A percentile compares a stretch with the other conserved stretches of the same genome.
Conservation (phyloP, 2,888 invertebrate species). For the Cerceris ruficornis region DNA sequence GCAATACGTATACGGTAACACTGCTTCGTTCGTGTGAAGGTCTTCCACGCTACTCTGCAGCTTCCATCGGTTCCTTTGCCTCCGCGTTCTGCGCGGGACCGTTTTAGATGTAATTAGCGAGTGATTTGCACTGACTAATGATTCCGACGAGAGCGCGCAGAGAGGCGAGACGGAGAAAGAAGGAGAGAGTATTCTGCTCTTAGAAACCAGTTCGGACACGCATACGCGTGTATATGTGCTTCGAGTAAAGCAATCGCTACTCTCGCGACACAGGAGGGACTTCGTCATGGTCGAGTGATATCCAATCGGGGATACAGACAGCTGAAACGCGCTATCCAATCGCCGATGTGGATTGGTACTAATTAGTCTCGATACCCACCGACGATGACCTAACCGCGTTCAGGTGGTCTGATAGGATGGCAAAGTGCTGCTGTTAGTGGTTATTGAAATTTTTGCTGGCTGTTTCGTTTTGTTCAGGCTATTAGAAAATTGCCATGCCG, state of each 20-base stretch:
- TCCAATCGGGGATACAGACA: constrained; percentile 70
- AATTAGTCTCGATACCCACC: constrained; percentile 73
- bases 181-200: constrained; percentile 25
- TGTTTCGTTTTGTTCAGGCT: too few relatives aligned
- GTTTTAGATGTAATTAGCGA: constrained; percentile 74
- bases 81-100: constrained; percentile 35
- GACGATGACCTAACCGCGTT: constrained; percentile 64
- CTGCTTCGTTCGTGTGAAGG: not conserved
- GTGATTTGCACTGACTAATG: constrained; percentile 69
- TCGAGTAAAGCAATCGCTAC: constrained; percentile 40
- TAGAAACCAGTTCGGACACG: constrained; percentile 49
- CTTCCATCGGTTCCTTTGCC: constrained; percentile 6
- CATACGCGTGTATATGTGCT: constrained; percentile 18
- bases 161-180: constrained; percentile 30
- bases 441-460: too few relatives aligned
- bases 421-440: constrained; percentile 3
- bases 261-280: constrained; percentile 69
- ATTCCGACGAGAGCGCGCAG: constrained; percentile 44
- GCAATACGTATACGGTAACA: not conserved
- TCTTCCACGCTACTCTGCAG: constrained; percentile 12
- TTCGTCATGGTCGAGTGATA: constrained; percentile 73
- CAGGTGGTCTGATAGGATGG: constrained; percentile 66
- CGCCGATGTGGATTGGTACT: constrained; percentile 68
- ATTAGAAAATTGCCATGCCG: too few relatives aligned
- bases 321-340: constrained; percentile 62